These are phyloP conservation scores for Mormyrus hasselquistii DNA, from an alignment of 2,797 vertebrate genomes.

Conservation along the genomic window DNA sequence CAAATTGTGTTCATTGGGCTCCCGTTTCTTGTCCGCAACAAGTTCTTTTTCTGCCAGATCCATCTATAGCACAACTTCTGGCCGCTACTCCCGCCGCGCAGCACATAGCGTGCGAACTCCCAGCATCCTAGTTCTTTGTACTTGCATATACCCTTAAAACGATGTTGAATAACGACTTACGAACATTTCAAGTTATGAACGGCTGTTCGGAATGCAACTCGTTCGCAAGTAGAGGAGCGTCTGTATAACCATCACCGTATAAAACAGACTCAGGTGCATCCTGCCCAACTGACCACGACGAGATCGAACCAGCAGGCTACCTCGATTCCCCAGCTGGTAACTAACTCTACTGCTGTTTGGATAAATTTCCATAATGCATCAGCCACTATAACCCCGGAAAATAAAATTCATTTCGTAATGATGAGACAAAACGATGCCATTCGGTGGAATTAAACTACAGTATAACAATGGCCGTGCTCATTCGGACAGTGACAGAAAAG, in stretches of 20 bases:
- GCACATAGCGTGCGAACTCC: neutral
- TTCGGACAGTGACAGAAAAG: neutral
- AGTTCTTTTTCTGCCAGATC: no score
- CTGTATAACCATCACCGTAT: neutral
- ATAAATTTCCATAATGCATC: neutral
- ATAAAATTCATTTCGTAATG: neutral
- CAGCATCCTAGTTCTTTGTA: no score
- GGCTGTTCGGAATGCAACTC: neutral
- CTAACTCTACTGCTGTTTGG: neutral
- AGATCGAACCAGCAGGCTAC: neutral
- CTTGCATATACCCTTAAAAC: no score
- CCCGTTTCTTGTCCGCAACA: no score
- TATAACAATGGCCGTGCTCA: neutral
- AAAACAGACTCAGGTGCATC: neutral
- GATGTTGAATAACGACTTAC: neutral
- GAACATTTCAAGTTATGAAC: neutral
- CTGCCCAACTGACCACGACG: neutral
- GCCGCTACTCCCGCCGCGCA: no score
- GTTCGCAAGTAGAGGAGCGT: neutral
- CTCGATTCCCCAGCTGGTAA: neutral
- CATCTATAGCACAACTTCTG: no score
- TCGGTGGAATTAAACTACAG: neutral
- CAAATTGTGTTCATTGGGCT: no score
- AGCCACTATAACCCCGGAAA: neutral
- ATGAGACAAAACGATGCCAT: neutral